These are phyloP conservation scores for Microcaecilia unicolor DNA, from an alignment of 2,797 vertebrate species.

Conservation along the genomic window DNA sequence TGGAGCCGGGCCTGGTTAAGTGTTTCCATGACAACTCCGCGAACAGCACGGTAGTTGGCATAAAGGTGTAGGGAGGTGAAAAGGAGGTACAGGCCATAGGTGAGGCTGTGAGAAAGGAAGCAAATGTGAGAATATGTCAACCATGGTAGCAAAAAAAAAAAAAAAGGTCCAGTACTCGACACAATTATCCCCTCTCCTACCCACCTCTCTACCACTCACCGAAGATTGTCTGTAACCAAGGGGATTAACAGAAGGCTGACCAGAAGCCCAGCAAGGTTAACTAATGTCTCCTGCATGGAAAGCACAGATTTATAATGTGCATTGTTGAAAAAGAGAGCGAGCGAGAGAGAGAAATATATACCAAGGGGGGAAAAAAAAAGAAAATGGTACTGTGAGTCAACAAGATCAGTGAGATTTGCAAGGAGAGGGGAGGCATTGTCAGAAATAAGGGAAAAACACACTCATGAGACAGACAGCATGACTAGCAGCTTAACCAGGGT, in stretches of 20 bases:
- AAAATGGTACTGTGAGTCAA: neutral
- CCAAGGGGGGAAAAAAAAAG: neutral
- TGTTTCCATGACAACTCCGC: conserved; percentile 79
- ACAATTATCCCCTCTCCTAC: neutral
- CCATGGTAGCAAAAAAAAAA: no score
- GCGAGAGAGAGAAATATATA: neutral
- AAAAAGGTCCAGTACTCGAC: no score
- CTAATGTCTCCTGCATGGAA: conserved; percentile 70
- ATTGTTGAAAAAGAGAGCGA: neutral
- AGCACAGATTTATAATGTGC: neutral
- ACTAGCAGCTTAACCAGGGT: no score
- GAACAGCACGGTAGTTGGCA: conserved; percentile 80
- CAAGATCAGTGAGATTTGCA: neutral
- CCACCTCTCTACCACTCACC: conserved; percentile 42
- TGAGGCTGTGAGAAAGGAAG: conserved; percentile 49
- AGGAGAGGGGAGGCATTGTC: no score
- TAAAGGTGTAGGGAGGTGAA: conserved; percentile 77
- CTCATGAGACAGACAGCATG: no score
- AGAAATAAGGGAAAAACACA: no score
- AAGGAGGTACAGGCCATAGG: conserved; percentile 69
- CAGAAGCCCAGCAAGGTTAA: conserved; percentile 75
- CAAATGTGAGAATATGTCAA: neutral
- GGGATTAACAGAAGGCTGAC: conserved; percentile 74
- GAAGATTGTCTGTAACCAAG: conserved; percentile 59
- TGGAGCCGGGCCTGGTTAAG: conserved; percentile 73